Base-by-base conservation (phyloP, 1,140 invertebrate genomes). In the Philopotamus ludificatus region DNA sequence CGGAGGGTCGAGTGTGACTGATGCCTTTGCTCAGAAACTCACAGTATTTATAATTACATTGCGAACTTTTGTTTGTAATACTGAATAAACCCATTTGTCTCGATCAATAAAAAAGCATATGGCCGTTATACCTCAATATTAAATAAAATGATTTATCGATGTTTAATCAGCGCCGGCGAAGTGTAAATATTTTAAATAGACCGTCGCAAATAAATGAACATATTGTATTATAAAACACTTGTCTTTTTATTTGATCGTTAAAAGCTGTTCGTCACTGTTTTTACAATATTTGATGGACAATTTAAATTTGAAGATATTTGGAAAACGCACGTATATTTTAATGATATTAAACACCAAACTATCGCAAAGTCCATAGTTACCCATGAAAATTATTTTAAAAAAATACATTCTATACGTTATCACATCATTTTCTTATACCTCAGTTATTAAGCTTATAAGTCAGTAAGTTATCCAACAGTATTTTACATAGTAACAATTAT, bases 1-100 rank as follows among this genome's bases (percentile, higher is more conserved):
- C 67, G 59, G 67, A 70, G 63, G 67, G 64, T 60, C 53, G 57
- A 58, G 60, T 63, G 21, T 59, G 64, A 70, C 67, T 70, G 67
- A 70, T 70, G 55, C 58, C 21, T 2, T n/a, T 26, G 34, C 22
- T 58, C 34, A n/a, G 9, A 34, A 10, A 8, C 12, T 8, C 4
- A 7, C 34, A 25, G 57, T 55, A 58, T 69, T 69, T 69, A 69
- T 69, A 69, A 51, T 60, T 44, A 47, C 16, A 41, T 20, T 26
- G 18, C 49, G 34, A 41, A 21, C 16, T 60, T 39, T 39, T 51
- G 28, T 63, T 68, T 64, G 21, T 18, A 34, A 16, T 23, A 42
- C 15, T 25, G 63, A 62, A 63, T 44, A 57, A 62, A 65, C 28
- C 62, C 28, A 65, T 25, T 63, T 44, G 42, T 58, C 59, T 65